Base-by-base conservation (phyloP, 2,888 invertebrate genomes). In the Orchesellides sinensis region DNA sequence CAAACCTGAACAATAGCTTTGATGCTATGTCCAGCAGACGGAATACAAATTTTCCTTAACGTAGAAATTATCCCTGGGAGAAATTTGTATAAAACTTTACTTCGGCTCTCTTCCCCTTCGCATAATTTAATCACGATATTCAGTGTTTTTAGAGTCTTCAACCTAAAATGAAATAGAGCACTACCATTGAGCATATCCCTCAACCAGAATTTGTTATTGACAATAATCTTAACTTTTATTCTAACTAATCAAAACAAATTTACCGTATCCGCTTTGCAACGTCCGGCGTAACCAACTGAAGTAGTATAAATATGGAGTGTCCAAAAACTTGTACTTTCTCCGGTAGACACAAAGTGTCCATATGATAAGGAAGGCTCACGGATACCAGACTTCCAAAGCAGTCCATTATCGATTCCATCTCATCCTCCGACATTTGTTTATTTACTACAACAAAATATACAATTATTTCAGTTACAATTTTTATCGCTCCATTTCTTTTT, bases 21-120 rank as follows among this genome's bases (percentile, higher is more conserved):
- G 0, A 65, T 47, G 6, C 83, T 65, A 25, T 77, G 52, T 8
- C 83, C 84, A n/a, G 65, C 82, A 17, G 75, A 81, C 5, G 75
- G 61, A 8, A 81, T 69, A 6, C 73, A 68, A 29, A 83, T 74
- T 65, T 84, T 77, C 10, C 84, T 69, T 14, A 87, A 45, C 47
- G 54, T 68, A 4, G 80, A 73, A 8, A 84, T 70, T 21, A 87
- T 83, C 25, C 87, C 87, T 10, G 87, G 87, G 19, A 88, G 78
- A 74, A 88, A 88, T 17, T 66, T 83, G 49, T 74, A 86, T 0
- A 88, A 19, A 6, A 61, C 63, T 56, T 77, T 70, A 45, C 79
- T 75, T 21, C 75, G 59, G 0, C 56, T 23, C n/a, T 74, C 63
- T n/a, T 75, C 56, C 0, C 82, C 84, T 0, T 47, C 47, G 49